Evolutionary conservation across 2,113 vertebrate genomes (phyloP), one percentile per base, ranked within the genome.

Genomic region (Sinocyclocheilus grahami): DNA sequence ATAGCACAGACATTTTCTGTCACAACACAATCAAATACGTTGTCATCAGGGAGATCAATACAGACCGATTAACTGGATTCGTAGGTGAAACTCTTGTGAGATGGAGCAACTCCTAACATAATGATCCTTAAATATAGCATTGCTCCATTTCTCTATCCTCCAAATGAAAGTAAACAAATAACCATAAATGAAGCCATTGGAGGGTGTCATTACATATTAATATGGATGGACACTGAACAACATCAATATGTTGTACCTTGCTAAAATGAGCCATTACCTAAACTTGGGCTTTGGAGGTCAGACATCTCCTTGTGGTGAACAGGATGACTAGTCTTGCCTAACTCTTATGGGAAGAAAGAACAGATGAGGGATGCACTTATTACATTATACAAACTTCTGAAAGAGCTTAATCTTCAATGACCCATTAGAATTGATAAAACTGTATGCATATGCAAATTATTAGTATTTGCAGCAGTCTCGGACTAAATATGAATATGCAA

Each of bases 401-500:
- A 82, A 76, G 76, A 30, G 24, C 13, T 75, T 69, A 16, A 87
- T 79, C 53, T 82, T 87, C 51, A 84, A 85, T 12, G 10, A 48
- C 9, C 16, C 27, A 74, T 82, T 88, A 87, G 82, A 90, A 83
- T 51, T 75, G 78, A 84, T 67, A 87, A 82, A 83, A 71, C 9
- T 27, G 58, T 78, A 79, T 87, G 80, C 83, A 55, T 60, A 84
- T 81, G 89, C 85, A 86, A 87, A 90, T 75, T 37, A 60, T 84
- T 90, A 84, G 89, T 91, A 90, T 46, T 90, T 46, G 46, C 10
- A 46, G 46, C 46, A 88, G 84, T 90, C 81, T 90, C 20, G 9
- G 58, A 22, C 7, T 2, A 22, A 92, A 85, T 78, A 92, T 93
- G 89, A 93, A 95, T 94, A 94, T 94, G 93, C 92, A 93, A 90